Evolutionary conservation across 1,140 invertebrate genomes (phyloP).

Genomic region (Metopolophium dirhodum): DNA sequence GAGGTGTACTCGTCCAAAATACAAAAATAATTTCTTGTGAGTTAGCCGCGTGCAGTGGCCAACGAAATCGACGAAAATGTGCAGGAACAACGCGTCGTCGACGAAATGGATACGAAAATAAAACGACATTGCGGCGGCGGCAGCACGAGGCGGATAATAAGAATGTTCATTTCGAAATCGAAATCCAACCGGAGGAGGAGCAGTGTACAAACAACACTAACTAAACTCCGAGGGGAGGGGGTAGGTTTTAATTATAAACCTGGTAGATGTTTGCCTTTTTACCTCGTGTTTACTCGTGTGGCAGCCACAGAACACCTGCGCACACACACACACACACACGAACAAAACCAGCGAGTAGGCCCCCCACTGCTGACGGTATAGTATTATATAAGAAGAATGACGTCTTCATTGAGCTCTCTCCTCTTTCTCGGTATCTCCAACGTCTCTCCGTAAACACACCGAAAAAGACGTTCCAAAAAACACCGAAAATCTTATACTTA

Average conservation of each 20-base stretch:
- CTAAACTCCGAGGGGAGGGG: background rate
- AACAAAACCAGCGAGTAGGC: background rate
- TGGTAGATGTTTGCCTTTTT: conserved; percentile 30
- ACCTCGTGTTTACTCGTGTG: conserved; percentile 23
- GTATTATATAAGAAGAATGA: background rate
- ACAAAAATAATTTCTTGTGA: conserved; percentile 9
- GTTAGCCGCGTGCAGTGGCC: background rate
- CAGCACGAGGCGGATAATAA: background rate
- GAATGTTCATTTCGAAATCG: conserved; percentile 43
- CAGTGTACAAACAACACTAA: conserved; percentile 20
- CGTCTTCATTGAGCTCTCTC: background rate
- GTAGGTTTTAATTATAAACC: conserved; percentile 43
- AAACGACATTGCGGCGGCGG: background rate
- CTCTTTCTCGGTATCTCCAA: background rate
- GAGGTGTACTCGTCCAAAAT: conserved; percentile 12
- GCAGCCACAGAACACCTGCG: conserved; percentile 31
- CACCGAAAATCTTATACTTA: conserved; percentile 13
- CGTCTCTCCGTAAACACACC: background rate
- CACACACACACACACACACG: background rate
- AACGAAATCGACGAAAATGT: background rate
- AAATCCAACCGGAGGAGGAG: background rate
- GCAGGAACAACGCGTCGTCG: background rate
- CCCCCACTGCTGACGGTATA: background rate
- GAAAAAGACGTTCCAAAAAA: background rate
- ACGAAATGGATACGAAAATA: conserved; percentile 18